Conservation (phyloP, 2,888 invertebrate species). For the Hemithea aestivaria region DNA sequence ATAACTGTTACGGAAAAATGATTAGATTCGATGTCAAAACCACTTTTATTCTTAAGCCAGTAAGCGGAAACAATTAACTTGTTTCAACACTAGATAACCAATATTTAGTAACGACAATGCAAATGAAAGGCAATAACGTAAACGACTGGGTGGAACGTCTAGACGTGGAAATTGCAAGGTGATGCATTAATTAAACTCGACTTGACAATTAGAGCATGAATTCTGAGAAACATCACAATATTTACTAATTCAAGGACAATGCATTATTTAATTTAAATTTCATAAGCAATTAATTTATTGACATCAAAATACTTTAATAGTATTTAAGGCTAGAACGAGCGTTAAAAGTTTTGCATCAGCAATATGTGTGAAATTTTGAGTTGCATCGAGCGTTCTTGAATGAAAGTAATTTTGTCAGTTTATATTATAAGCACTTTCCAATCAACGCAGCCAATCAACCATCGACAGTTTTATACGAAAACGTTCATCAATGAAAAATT, state of each 20-base stretch:
- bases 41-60: slow-evolving; percentile 58
- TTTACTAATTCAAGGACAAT: neutral
- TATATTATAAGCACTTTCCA: too few species aligned
- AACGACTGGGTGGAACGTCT: slow-evolving; percentile 37
- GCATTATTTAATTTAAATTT: too few species aligned
- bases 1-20: slow-evolving; percentile 1
- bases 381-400: too few species aligned
- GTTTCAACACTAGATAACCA: slow-evolving; percentile 46
- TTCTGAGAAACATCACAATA: slow-evolving; percentile 1
- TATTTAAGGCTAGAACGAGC: too few species aligned
- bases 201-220: slow-evolving; percentile 52
- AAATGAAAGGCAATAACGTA: slow-evolving; percentile 36
- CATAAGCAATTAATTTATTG: too few species aligned
- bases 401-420: too few species aligned
- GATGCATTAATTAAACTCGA: slow-evolving; percentile 50
- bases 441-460: too few species aligned
- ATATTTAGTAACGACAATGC: slow-evolving; percentile 46
- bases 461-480: neutral
- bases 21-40: slow-evolving; percentile 41
- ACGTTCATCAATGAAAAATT: too few species aligned
- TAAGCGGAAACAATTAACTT: slow-evolving; percentile 55
- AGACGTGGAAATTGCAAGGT: slow-evolving; percentile 57
- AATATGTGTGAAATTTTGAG: too few species aligned
- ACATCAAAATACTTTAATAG: too few species aligned
- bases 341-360: too few species aligned